Evolutionary conservation across 2,113 vertebrate species (phyloP).

Genomic region (Oceanites oceanicus): DNA sequence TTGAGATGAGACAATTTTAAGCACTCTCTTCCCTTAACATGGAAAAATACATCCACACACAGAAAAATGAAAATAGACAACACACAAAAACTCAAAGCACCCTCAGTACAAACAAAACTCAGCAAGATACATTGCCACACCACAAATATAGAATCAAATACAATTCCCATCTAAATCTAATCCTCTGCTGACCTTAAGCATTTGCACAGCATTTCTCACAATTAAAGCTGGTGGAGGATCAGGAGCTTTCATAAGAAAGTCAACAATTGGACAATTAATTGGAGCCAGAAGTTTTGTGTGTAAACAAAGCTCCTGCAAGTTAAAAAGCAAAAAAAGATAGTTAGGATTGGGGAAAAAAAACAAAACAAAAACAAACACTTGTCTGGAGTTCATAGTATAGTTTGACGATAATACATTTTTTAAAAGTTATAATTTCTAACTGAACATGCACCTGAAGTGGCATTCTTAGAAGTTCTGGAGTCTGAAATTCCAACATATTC

Average conservation of each 20-base stretch:
- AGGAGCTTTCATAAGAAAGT: conserved; percentile 93
- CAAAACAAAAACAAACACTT: background rate
- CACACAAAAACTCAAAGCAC: background rate
- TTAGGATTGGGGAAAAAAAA: background rate
- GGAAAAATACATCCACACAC: background rate
- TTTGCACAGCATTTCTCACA: conserved; percentile 87
- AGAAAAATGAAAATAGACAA: background rate
- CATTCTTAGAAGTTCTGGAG: conserved; percentile 92
- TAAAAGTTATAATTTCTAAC: background rate
- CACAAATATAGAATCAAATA: background rate
- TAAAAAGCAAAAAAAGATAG: background rate
- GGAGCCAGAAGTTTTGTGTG: conserved; percentile 93
- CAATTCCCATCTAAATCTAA: background rate
- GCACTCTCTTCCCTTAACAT: background rate
- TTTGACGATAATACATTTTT: background rate
- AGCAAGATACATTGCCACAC: background rate
- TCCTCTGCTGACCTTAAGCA: conserved; percentile 86
- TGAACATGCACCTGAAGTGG: conserved; percentile 86
- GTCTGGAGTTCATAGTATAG: background rate
- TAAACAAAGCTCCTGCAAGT: conserved; percentile 87
- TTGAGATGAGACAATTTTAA: rapidly evolving
- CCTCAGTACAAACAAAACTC: background rate
- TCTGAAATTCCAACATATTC: conserved; percentile 92
- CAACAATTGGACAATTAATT: conserved; percentile 81
- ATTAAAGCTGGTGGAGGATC: conserved; percentile 88